These are phyloP conservation scores for Pachycephala philippinensis DNA, from an alignment of 2,113 vertebrate species.

Conservation along the genomic window DNA sequence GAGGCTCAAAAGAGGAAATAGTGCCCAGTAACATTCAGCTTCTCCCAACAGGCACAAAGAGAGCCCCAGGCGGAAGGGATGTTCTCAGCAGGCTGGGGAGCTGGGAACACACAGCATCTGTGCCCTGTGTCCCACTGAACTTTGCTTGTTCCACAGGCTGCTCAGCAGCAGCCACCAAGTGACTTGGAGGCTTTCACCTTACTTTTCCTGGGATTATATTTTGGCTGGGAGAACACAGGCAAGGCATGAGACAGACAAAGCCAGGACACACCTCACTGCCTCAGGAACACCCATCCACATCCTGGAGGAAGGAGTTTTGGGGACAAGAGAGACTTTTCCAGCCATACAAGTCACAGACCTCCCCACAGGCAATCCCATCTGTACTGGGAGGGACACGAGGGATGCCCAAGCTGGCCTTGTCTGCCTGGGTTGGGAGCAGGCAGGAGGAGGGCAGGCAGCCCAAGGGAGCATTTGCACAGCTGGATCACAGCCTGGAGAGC, in stretches of 20 bases:
- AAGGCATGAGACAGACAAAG: not conserved
- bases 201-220: not conserved
- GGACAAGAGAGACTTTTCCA: not conserved
- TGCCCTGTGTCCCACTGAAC: not conserved
- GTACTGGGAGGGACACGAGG: fast-evolving
- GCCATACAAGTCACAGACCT: not conserved
- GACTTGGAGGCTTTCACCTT: fast-evolving
- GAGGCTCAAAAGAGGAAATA: not conserved
- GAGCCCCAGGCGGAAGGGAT: not conserved
- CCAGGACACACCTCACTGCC: not conserved
- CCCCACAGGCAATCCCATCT: not conserved
- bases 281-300: not conserved
- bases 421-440: not conserved
- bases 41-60: not conserved
- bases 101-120: not conserved
- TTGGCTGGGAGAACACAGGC: not conserved
- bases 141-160: not conserved
- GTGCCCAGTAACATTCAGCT: not conserved
- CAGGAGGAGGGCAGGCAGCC: not conserved
- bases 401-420: not conserved
- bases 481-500: not conserved
- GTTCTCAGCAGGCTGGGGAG: not conserved
- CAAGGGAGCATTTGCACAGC: not conserved
- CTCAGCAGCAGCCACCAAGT: not conserved
- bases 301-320: not conserved